Evolutionary conservation across 2,113 vertebrate genomes (phyloP), one percentile per base, ranked within the genome.

Genomic region (Callaeas wilsoni): DNA sequence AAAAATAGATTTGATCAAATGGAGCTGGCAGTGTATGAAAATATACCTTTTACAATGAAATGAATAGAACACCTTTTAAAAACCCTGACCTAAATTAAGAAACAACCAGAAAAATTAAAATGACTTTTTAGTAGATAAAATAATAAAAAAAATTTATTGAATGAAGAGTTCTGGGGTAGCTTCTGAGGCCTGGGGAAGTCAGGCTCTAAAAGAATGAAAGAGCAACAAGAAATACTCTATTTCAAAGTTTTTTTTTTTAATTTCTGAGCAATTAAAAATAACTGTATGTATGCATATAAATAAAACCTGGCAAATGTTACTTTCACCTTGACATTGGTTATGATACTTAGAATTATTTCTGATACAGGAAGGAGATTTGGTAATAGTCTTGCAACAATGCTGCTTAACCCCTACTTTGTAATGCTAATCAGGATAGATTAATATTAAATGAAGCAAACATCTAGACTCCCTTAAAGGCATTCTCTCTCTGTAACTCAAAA

Each of bases 81-180:
- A 35, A 0, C 0, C 4, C n/a, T 16, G 18, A 44, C 11, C 3
- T 18, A 35, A 70, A 79, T 16, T 15, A 19, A 55, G 37, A 63
- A 52, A 13, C 1, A 33, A 22, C 18, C 29, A 22, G 41, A 46
- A n/a, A 23, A 7, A 18, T 20, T 46, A 18, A 33, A 35, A 9
- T 9, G 0, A 27, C 6, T n/a, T 3, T 56, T 89, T 56, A 46
- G 2, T 41, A 55, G 59, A 74, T 6, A 32, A 1, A 69, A 33
- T 47, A 75, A 67, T 77, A 52, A 46, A 77, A 65, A 15, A 44
- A 44, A 64, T 65, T n/a, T 68, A 8, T 7, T 60, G 4, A 71
- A 11, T 46, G 2, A 56, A 75, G 7, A 77, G 26, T n/a, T 80
- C 68, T 69, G n/a, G 2, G 14, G 35, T 65, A 69, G 8, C 2